Base-by-base conservation (phyloP, 53 echinoderm and acorn worm species). In the Arbacia lixula region DNA sequence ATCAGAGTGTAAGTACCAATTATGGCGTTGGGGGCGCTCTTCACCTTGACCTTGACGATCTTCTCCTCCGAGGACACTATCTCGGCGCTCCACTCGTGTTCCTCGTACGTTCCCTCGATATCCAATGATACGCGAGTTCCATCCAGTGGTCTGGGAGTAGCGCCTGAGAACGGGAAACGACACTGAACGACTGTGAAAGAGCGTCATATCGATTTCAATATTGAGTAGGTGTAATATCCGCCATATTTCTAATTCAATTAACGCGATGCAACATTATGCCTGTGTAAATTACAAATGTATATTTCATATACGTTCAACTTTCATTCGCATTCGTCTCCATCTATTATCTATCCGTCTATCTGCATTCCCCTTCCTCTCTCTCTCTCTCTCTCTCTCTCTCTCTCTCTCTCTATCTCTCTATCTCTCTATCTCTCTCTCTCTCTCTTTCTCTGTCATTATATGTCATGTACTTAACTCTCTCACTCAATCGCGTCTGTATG, bases 1-100 rank as follows among this genome's bases (percentile, higher is more conserved):
- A 54, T 36, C 40, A 95, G 83, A 0, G 55, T 71, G 24, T 93
- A 93, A 11, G 58, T 66, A 6, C 95, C 92, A 12, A 95, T 87
- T 4, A 83, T 36, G 54, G 84, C 86, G 50, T 86, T 67, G 39
- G 85, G 69, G 30, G 91, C 68, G 29, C 81, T 60, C 6, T 32
- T 52, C 53, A 75, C 75, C 5, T 24, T 78, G 14, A 78, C 39
- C 38, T 25, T 54, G 1, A 75, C 53, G 54, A 16, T 6, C 33
- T 34, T 54, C 29, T 35, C 54, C 22, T 75, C 55, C 6, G 75
- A 16, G 6, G 75, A 53, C 21, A 53, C 54, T 36, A 34, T 10
- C 20, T 75, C 53, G 30, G 54, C 75, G 17, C 75, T 75, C 75
- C 75, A 75, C 30, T 8, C 55, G 14, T 19, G 29, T n/a, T 53